These are phyloP conservation scores for Cosmia pyralina DNA, from an alignment of 2,888 invertebrate genomes.

Conservation along the genomic window DNA sequence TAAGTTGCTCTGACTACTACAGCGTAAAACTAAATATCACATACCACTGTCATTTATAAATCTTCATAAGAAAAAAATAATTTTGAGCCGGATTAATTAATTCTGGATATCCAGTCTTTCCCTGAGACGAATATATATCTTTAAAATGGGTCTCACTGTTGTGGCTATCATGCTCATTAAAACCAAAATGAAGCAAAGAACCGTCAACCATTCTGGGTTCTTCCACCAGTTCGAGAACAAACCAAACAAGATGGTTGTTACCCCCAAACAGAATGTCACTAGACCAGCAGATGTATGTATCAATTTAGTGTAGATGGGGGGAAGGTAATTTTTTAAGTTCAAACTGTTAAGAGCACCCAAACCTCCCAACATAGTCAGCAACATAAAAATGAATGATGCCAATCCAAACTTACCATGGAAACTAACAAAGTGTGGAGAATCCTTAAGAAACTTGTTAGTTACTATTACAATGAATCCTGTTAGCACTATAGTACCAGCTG, in stretches of 20 bases:
- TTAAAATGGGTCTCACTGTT: slow-evolving; percentile 83
- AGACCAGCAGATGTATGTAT: slow-evolving; percentile 84
- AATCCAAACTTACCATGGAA: slow-evolving; percentile 87
- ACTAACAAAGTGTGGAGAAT: slow-evolving; percentile 80
- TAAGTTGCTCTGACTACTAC: not conserved
- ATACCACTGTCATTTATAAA: slow-evolving; percentile 21
- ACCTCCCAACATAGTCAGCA: slow-evolving; percentile 84
- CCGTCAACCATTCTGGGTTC: slow-evolving; percentile 82
- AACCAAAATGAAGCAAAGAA: slow-evolving; percentile 78
- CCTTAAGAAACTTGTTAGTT: slow-evolving; percentile 81
- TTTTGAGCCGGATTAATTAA: slow-evolving; percentile 56
- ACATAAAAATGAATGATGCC: slow-evolving; percentile 81
- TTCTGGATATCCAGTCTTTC: slow-evolving; percentile 84
- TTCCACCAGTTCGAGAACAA: slow-evolving; percentile 84
- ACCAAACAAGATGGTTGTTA: slow-evolving; percentile 82
- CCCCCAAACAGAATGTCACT: slow-evolving; percentile 82
- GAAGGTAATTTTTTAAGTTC: slow-evolving; percentile 83
- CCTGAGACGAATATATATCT: slow-evolving; percentile 86
- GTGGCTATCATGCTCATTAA: slow-evolving; percentile 82
- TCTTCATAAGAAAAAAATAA: not conserved
- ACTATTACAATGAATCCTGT: slow-evolving; percentile 84
- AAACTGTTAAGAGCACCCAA: slow-evolving; percentile 85
- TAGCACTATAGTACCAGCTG: slow-evolving; percentile 75
- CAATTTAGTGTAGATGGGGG: slow-evolving; percentile 86
- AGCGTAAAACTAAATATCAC: slow-evolving; percentile 55